Percentiles rank a stretch among this genome's conserved stretches.
Evolutionary conservation across 2,888 invertebrate species (phyloP).

Genomic region (Tenthredo scrophulariae): DNA sequence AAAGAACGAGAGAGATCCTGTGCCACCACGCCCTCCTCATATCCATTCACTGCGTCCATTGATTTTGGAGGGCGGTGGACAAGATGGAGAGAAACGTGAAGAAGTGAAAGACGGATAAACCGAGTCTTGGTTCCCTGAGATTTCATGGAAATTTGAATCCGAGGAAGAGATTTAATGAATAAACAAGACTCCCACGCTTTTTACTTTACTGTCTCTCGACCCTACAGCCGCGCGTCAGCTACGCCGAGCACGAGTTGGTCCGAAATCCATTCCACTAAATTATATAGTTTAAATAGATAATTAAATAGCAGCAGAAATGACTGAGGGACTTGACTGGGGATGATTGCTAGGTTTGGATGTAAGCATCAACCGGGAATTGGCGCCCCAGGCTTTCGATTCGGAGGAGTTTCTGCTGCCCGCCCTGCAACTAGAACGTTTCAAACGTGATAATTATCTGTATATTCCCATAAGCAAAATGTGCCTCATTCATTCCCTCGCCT

Average conservation of each 20-base stretch:
- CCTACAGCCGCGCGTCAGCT: slow-evolving; percentile 11
- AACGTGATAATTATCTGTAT: slow-evolving; percentile 77
- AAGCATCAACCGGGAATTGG: slow-evolving; percentile 76
- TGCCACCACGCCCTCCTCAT: slow-evolving; percentile 49
- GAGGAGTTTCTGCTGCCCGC: slow-evolving; percentile 73
- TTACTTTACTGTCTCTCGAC: slow-evolving; percentile 13
- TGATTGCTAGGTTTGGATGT: slow-evolving; percentile 78
- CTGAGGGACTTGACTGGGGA: slow-evolving; percentile 77
- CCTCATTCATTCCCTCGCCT: background rate
- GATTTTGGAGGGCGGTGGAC: slow-evolving; percentile 19
- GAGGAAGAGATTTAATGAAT: background rate
- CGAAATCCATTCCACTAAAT: slow-evolving; percentile 65
- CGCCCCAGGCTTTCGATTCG: slow-evolving; percentile 70
- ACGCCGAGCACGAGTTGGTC: slow-evolving; percentile 37
- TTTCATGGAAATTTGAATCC: background rate
- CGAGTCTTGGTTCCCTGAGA: background rate
- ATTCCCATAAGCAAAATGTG: slow-evolving; percentile 70
- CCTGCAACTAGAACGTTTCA: slow-evolving; percentile 72
- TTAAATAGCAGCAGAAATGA: slow-evolving; percentile 78
- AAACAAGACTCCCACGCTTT: slow-evolving; percentile 46
- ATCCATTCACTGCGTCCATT: slow-evolving; percentile 31
- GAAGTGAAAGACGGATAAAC: background rate
- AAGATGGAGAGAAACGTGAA: background rate
- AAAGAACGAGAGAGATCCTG: slow-evolving; percentile 7
- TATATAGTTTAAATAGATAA: slow-evolving; percentile 78